phyloP scores from a whole-genome alignment of 2,113 vertebrate species.

The Amblyornis subalaris region DNA sequence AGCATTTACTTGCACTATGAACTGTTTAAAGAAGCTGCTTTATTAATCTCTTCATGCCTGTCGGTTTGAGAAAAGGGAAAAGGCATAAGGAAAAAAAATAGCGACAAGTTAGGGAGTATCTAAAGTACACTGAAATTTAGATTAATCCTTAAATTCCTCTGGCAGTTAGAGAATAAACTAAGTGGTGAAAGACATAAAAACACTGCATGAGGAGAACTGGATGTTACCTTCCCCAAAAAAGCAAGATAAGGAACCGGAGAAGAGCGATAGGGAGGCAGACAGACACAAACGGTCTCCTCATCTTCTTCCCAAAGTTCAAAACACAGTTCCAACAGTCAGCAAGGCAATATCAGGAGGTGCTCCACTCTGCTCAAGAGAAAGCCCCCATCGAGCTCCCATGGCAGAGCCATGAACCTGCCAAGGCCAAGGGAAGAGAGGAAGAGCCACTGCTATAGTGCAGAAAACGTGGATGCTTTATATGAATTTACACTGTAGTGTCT shows the following conservation, averaged over 20 bases:
- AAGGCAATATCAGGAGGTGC: not conserved
- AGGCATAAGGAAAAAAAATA: not conserved
- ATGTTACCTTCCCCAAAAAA: not conserved
- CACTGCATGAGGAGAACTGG: not conserved
- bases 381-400: rapidly evolving
- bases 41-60: not conserved
- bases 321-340: rapidly evolving
- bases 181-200: not conserved
- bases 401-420: not conserved
- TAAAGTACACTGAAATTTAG: not conserved
- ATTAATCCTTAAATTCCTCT: not conserved
- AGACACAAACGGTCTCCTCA: not conserved
- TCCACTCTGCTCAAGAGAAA: not conserved
- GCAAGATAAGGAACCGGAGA: not conserved
- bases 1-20: not conserved
- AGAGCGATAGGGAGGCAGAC: not conserved
- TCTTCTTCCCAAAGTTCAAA: not conserved
- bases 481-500: rapidly evolving
- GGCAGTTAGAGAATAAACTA: not conserved
- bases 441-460: not conserved
- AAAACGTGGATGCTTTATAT: rapidly evolving
- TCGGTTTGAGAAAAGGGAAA: not conserved
- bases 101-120: not conserved
- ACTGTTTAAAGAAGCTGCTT: not conserved
- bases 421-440: not conserved